These are phyloP conservation scores for Cantharis nigra DNA, from an alignment of 2,888 invertebrate species.

Conservation along the genomic window DNA sequence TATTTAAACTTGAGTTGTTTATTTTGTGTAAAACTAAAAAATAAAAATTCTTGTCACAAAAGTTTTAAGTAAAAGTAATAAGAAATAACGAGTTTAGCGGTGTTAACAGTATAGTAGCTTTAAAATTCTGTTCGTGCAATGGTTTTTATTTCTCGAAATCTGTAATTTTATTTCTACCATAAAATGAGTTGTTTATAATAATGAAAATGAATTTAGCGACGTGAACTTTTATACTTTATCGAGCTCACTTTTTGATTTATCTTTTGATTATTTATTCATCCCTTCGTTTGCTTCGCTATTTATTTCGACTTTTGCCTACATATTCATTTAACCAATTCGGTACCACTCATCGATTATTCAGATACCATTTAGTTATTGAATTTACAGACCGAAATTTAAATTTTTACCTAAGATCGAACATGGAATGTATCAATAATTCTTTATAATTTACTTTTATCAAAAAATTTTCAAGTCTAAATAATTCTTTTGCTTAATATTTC, in stretches of 20 bases:
- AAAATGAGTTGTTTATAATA: not conserved
- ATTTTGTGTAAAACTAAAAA: not conserved
- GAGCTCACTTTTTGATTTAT: not conserved
- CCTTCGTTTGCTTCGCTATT: not conserved
- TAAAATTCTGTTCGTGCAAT: not conserved
- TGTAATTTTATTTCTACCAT: not conserved
- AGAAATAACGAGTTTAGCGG: not conserved
- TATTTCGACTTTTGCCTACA: not conserved
- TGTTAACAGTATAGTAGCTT: not conserved
- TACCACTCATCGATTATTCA: not conserved
- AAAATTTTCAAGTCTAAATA: not conserved
- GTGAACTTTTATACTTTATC: not conserved
- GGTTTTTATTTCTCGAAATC: not conserved
- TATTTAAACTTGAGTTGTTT: not conserved
- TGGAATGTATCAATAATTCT: not conserved
- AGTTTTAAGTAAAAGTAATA: not conserved
- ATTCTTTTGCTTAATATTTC: not conserved
- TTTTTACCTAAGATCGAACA: not conserved
- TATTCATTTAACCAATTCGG: not conserved
- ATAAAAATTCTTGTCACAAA: not conserved
- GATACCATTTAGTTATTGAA: not conserved
- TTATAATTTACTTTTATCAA: not conserved
- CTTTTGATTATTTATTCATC: not conserved
- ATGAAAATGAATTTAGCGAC: not conserved
- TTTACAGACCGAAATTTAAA: not conserved